Evolutionary conservation across 2,888 invertebrate species (phyloP).

Genomic region (Harpalus rubripes): DNA sequence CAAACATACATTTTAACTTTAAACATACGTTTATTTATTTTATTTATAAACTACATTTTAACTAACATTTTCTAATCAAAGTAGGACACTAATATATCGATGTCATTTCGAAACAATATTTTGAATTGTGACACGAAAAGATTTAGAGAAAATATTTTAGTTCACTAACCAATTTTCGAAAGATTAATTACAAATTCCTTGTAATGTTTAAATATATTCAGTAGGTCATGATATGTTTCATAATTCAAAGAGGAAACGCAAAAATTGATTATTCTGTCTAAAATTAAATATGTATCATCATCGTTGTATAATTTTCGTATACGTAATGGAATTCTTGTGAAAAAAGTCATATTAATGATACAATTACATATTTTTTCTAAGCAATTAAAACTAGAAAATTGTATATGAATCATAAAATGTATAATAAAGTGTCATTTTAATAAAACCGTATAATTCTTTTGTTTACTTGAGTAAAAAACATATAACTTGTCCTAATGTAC

Average conservation of each 20-base stretch:
- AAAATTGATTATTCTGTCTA: not conserved
- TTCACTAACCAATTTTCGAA: not conserved
- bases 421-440: constrained; percentile 17
- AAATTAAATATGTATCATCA: not conserved
- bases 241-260: not conserved
- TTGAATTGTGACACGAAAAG: constrained; percentile 13
- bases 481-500: constrained; percentile 10
- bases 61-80: not conserved
- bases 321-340: not conserved
- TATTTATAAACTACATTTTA: not conserved
- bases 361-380: constrained; percentile 8
- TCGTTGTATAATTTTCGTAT: not conserved
- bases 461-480: not conserved
- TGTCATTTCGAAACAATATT: constrained; percentile 14
- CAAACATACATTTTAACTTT: not conserved
- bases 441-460: constrained; percentile 39
- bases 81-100: not conserved
- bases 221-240: not conserved
- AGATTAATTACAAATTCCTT: constrained; percentile 24
- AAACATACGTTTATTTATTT: not conserved
- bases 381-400: constrained; percentile 20
- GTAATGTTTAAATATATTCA: not conserved
- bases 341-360: not conserved
- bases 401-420: constrained; percentile 18
- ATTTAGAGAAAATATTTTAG: constrained; percentile 25